Evolutionary conservation across 2,888 invertebrate genomes (phyloP), one percentile per base, ranked within the genome.

Genomic region (Argynnis bischoffii): DNA sequence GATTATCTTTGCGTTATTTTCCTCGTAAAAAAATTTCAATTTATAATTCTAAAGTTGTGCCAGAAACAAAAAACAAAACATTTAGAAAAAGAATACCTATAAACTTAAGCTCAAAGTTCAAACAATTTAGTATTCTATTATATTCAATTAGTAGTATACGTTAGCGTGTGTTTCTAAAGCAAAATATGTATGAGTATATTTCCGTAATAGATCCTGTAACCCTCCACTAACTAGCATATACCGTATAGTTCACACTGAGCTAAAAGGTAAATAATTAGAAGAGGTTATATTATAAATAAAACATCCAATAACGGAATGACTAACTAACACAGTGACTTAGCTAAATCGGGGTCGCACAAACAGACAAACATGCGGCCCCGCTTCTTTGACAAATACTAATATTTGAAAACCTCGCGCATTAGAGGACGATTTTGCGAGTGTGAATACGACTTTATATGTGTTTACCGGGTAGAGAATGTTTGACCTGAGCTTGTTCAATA

Each of bases 381-480:
- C 86, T 90, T 91, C 91, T 91, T 90, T 90, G 89, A 79, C 91
- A 90, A 91, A 90, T 87, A 90, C 88, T 86, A 91, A 91, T 90
- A 90, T 91, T 91, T 90, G 90, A 85, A 85, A 87, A 81, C 84
- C 81, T 78, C 82, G 82, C 79, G 86, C 85, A 86, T 89, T 86
- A 87, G 83, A 80, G 77, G 77, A 79, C 80, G 79, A 84, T 85
- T 81, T 82, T 80, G 69, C 64, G 55, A 63, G 66, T 72, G 72
- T 71, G 67, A 63, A 69, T 67, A 53, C 55, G 61, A 67, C 67
- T 65, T 69, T 69, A 67, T 69, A 69, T 63, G 66, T 64, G 61
- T 69, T 59, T 69, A 26, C 60, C 18, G 68, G 65, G 35, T 63
- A 61, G 63, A 47, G 64, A 51, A 54, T 57, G 14, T 60, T 64